phyloP scores from a whole-genome alignment of 2,888 invertebrate species.

The Sphinx pinastri region DNA sequence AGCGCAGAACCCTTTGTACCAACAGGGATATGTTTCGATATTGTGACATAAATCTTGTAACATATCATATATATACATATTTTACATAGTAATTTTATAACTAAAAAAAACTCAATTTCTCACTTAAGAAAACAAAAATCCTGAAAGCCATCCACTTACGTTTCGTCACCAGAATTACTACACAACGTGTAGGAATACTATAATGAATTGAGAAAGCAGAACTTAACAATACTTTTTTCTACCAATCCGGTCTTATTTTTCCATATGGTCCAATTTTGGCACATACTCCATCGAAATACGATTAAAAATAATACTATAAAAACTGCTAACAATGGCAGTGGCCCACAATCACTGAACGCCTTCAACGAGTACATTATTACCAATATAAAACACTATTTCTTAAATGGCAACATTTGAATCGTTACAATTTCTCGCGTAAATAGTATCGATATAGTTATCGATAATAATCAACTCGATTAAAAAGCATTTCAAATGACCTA shows the following conservation, averaged over 20 bases:
- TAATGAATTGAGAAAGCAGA: slow-evolving; percentile 43
- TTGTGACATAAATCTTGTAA: slow-evolving; percentile 45
- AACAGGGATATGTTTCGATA: slow-evolving; percentile 66
- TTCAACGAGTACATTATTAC: not conserved
- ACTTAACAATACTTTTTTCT: slow-evolving; percentile 49
- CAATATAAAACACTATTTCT: too few relatives aligned
- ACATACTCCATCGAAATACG: slow-evolving; percentile 65
- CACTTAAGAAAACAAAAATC: slow-evolving; percentile 25
- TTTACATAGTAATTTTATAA: slow-evolving; percentile 30
- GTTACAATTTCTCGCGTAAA: not conserved
- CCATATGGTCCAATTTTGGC: slow-evolving; percentile 78
- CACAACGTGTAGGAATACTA: slow-evolving; percentile 52
- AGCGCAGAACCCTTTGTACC: slow-evolving; percentile 70
- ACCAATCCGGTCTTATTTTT: slow-evolving; percentile 56
- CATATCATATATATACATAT: slow-evolving; percentile 26
- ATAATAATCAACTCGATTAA: not conserved
- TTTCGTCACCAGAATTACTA: slow-evolving; percentile 54
- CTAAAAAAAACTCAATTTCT: slow-evolving; percentile 30
- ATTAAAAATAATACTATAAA: slow-evolving; percentile 67
- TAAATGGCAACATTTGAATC: not conserved
- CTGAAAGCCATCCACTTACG: slow-evolving; percentile 49
- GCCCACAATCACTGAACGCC: slow-evolving; percentile 10
- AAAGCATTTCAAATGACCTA: slow-evolving; percentile 3
- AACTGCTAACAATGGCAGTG: slow-evolving; percentile 33
- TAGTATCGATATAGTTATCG: not conserved